Base-by-base conservation (phyloP, 2,113 vertebrate species). In the Chionis minor region DNA sequence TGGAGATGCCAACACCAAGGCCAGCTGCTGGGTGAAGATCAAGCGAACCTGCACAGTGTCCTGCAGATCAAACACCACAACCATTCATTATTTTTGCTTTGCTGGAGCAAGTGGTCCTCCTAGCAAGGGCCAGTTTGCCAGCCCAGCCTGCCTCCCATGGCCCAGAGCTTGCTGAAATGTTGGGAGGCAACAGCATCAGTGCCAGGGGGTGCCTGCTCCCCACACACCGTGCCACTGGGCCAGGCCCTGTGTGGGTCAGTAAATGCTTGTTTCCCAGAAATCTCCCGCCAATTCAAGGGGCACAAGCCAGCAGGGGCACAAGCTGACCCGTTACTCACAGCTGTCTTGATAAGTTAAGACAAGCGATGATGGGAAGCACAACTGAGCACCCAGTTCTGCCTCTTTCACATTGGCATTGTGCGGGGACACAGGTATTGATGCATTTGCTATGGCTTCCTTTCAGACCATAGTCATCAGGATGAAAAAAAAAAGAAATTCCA, bases 401-500 rank as follows among this genome's bases (percentile, higher is more conserved):
- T 40, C 38, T 77, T 77, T 24, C 9, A 2, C 56, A 8, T 14
- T 1, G 2, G 58, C 67, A 54, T 66, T 3, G 0, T 47, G 14
- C 7, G 3, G 32, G 27, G 7, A 81, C 35, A 10, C 44, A 45
- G 0, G 2, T 51, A 40, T 7, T 52, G 62, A 23, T 16, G n/a
- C 21, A 15, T 56, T 59, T 79, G 47, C 52, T 65, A 6, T 30
- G 24, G 19, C 33, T 97, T 95, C 15, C 4, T 93, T 89, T 96
- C 84, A 99, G 99, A 98, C 98, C n/a, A 97, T 94, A 3, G 98
- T 99, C 51, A 52, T 23, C 84, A 97, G 94, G 45, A 97, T 98
- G 69, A 96, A 83, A 79, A 62, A 70, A 21, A 47, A 47, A 20
- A 47, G 9, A 98, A 98, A 94, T 85, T 70, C 19, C 66, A 92